Evolutionary conservation across 2,113 vertebrate species (phyloP).

Genomic region (Corythoichthys intestinalis): DNA sequence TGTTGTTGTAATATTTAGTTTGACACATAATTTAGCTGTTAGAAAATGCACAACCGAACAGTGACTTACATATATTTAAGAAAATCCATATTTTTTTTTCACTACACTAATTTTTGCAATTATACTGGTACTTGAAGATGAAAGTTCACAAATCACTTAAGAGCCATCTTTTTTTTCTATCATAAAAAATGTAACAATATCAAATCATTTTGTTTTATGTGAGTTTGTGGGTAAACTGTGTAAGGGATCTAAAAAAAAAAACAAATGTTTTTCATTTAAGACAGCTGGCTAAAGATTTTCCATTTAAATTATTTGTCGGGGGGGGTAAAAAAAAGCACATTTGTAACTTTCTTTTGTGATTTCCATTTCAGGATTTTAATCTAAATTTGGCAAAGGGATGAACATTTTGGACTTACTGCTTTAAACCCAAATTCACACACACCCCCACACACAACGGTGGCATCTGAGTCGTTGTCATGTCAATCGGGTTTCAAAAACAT

Average conservation of each 20-base stretch:
- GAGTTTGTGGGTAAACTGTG: background rate
- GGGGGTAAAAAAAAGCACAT: background rate
- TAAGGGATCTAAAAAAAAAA: background rate
- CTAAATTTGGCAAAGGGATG: background rate
- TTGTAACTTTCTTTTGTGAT: background rate
- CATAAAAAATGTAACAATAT: no score
- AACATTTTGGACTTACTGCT: background rate
- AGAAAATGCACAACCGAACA: background rate
- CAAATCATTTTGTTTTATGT: background rate
- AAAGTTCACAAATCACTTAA: no score
- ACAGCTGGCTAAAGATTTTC: background rate
- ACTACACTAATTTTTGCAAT: background rate
- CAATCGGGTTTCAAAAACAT: background rate
- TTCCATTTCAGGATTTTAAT: background rate
- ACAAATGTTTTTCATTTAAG: background rate
- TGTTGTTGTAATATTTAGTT: no score
- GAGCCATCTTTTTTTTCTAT: no score
- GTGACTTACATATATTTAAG: background rate
- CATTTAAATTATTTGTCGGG: no score
- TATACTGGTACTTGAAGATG: background rate
- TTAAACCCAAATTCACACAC: background rate
- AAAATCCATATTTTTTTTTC: background rate
- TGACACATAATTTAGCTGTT: background rate
- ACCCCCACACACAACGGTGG: slow-evolving; percentile 15
- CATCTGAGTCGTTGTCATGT: slow-evolving; percentile 14